Base-by-base conservation (phyloP, 2,888 invertebrate genomes). In the Celastrina argiolus region DNA sequence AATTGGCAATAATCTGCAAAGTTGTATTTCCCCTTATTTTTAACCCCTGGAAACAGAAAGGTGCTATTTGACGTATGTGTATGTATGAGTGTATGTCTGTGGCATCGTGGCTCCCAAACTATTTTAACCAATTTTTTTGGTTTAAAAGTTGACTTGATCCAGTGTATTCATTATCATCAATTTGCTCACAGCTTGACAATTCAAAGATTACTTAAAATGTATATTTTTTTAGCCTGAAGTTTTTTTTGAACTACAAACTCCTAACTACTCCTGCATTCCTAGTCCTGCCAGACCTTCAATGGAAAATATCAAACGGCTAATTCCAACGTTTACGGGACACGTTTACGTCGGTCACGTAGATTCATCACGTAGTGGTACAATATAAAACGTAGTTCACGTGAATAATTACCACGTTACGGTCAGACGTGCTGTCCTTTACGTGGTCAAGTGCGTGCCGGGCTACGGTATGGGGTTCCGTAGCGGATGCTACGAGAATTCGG, bases 301-400 rank as follows among this genome's bases (percentile, higher is more conserved):
- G 51, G 22, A 51, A 51, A 51, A 51, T 51, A 22, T 14, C 14
- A 12, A 42, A 51, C 51, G 4, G 36, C 12, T 10, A 36, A 36
- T 12, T 1, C 10, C 10, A 12, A 26, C 51, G 8, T 1, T n/a
- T 41, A 6, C n/a, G 0, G 1, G n/a, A 18, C 16, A 18, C 18
- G 5, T 31, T 6, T 6, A 31, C 8, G 45, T 18, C 16, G 10
- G 22, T 45, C 45, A 18, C 18, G 45, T 18, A 22, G 18, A 26
- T 8, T 12, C 12, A 36, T 26, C 22, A 51, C 51, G 51, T 51
- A 51, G 51, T 51, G 22, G 51, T 45, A 45, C 45, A 51, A 26
- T 51, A 51, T 51, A 51, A 51, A 51, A 51, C 51, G 51, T 22
- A 51, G 51, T 51, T 22, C 14, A 51, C 51, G 51, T 51, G 22